phyloP scores from a whole-genome alignment of 2,888 invertebrate species.

The Camponotus fellah region DNA sequence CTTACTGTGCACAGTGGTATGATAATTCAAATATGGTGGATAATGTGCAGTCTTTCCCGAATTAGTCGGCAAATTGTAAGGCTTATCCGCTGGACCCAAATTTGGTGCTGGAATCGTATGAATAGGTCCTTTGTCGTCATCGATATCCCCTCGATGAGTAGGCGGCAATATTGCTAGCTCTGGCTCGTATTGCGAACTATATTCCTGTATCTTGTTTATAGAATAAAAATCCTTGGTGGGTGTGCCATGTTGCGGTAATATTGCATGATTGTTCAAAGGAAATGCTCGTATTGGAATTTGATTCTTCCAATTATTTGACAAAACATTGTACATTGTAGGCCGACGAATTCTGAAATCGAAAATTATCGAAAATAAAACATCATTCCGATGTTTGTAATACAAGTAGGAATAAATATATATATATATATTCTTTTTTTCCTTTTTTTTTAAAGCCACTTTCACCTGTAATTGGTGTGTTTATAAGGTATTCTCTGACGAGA shows the following conservation, averaged over 20 bases:
- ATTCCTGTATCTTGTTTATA: constrained; percentile 78
- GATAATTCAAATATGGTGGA: constrained; percentile 68
- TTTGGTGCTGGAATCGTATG: constrained; percentile 96
- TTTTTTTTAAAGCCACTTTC: not conserved
- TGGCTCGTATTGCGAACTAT: constrained; percentile 77
- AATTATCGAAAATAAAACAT: not conserved
- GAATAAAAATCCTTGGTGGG: constrained; percentile 81
- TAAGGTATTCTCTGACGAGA: constrained; percentile 78
- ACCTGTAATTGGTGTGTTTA: constrained; percentile 80
- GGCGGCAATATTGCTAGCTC: constrained; percentile 75
- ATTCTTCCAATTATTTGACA: constrained; percentile 72
- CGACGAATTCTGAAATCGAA: constrained; percentile 74
- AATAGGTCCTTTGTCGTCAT: constrained; percentile 90
- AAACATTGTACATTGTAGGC: constrained; percentile 78
- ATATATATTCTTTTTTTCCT: too few species aligned
- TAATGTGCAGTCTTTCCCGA: constrained; percentile 62
- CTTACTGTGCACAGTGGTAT: constrained; percentile 70
- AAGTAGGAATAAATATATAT: not conserved
- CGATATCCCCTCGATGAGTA: constrained; percentile 78
- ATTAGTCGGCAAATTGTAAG: constrained; percentile 85
- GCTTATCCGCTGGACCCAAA: constrained; percentile 90
- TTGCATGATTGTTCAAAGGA: constrained; percentile 72
- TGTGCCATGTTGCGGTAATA: constrained; percentile 77
- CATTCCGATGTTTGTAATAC: not conserved
- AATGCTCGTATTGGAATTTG: constrained; percentile 74